Base-by-base conservation (phyloP, 1,140 invertebrate species). In the Pogonomyrmex barbatus region DNA sequence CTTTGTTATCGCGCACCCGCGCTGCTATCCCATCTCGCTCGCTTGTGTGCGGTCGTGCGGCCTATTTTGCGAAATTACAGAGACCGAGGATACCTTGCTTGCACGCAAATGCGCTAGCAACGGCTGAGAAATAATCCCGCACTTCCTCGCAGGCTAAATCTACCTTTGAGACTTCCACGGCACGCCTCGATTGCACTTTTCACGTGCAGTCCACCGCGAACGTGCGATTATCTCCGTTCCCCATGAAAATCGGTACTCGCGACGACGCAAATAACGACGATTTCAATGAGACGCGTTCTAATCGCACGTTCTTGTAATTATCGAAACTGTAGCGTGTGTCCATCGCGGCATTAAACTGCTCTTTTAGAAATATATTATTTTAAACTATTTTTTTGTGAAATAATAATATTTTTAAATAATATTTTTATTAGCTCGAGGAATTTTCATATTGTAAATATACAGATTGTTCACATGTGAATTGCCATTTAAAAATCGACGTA, bases 31-130 rank as follows among this genome's bases (percentile, higher is more conserved):
- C 54, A 67, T n/a, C 30, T 17, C 33, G 45, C 71, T 14, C 47
- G 39, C 70, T 70, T 56, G 36, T 47, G 65, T 77, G 63, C 67
- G 87, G 24, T 63, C 79, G 73, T 42, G 54, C 77, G 76, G 78
- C 68, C 70, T 83, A 87, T 83, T 87, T 89, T 65, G 70, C 76
- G 14, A 88, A 89, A 90, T 89, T 90, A 87, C 75, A 88, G 78
- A 87, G 78, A 85, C 70, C 33, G 79, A 47, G 54, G 52, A 33
- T 83, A 60, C 24, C 42, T 56, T 30, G 36, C 47, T 17, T 39
- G 75, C 42, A 78, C 65, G 65, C 47, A 85, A 60, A 81, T 81
- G 39, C 45, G 6, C 81, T 67, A 52, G 63, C 42, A 70, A 87
- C 62, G 39, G 71, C 9, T 24, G 30, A 52, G 54, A 62, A 88